Percentiles rank a stretch among this genome's conserved stretches.
phyloP scores from a whole-genome alignment of 2,113 vertebrate species.

The Dromiciops gliroides region DNA sequence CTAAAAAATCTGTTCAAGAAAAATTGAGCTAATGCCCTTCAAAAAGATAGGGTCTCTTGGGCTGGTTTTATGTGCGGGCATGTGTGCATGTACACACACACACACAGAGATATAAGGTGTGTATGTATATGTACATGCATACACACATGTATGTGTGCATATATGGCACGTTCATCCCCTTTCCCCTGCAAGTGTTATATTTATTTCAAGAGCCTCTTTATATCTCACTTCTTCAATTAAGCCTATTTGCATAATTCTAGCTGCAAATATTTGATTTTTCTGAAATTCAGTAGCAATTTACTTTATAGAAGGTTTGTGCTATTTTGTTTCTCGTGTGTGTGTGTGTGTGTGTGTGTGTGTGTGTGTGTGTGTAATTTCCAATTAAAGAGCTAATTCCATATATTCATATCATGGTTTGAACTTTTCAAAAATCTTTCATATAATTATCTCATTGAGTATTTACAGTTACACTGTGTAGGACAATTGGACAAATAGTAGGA shows the following conservation, averaged over 20 bases:
- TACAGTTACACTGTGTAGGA: conserved; percentile 31
- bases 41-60: background rate
- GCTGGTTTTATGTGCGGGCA: background rate
- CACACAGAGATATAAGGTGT: too few species aligned
- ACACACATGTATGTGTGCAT: background rate
- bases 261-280: background rate
- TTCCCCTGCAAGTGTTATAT: background rate
- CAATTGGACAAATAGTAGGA: conserved; percentile 33
- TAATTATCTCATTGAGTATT: conserved; percentile 28
- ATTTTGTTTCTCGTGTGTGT: too few species aligned
- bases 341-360: too few species aligned
- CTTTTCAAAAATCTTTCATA: background rate
- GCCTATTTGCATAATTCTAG: background rate
- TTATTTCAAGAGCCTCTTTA: background rate
- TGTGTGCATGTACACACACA: fast-evolving
- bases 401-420: background rate
- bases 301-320: background rate
- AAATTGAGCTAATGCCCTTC: background rate
- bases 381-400: background rate
- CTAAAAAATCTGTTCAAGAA: background rate
- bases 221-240: background rate
- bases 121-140: too few species aligned
- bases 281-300: background rate
- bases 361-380: background rate
- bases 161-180: background rate